Evolutionary conservation across 2,113 vertebrate species (phyloP), one percentile per base, ranked within the genome.

Genomic region (Nycticebus coucang): DNA sequence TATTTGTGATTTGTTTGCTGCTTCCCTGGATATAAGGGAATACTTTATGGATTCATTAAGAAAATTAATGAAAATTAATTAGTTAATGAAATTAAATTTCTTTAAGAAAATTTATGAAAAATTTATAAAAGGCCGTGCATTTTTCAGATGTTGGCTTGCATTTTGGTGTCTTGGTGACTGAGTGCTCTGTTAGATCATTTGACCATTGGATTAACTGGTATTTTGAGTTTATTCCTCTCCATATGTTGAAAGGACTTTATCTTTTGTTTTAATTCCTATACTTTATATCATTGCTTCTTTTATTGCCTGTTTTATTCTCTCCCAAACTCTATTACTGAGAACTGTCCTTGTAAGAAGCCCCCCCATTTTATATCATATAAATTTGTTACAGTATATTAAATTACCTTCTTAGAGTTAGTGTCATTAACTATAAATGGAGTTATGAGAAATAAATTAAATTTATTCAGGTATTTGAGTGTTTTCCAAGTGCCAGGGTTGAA

Each of bases 1-100:
- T 74, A 30, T 83, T 88, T 88, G 41, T 85, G 33, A 75, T 89
- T 85, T 78, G 41, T 89, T 89, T 95, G 41, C 21, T 55, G n/a
- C 41, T 41, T 83, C 24, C 82, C 71, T 77, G 50, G 35, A 21
- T 89, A 71, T 41, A 45, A 53, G 79, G 50, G 60, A 62, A 62
- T 85, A 33, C 13, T 13, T 83, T 37, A 6, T 18, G n/a, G 53
- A 53, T 83, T 60, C 4, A 60, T 71, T 81, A 41, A 22, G 69
- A 79, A 91, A 82, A 82, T n/a, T 11, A 71, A 71, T 71, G 19
- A 71, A 71, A 59, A 59, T 45, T 45, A 45, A 45, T 8, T 50
- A 50, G 8, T 50, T 50, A 50, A 50, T 41, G 41, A 41, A 3
- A 41, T 50, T 50, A 50, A 50, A 50, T 66, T 84, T 75, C 3